A percentile compares a stretch with the other conserved stretches of the same genome.
Conservation (phyloP, 2,888 invertebrate genomes). For the Leptopilina drosophilae region DNA sequence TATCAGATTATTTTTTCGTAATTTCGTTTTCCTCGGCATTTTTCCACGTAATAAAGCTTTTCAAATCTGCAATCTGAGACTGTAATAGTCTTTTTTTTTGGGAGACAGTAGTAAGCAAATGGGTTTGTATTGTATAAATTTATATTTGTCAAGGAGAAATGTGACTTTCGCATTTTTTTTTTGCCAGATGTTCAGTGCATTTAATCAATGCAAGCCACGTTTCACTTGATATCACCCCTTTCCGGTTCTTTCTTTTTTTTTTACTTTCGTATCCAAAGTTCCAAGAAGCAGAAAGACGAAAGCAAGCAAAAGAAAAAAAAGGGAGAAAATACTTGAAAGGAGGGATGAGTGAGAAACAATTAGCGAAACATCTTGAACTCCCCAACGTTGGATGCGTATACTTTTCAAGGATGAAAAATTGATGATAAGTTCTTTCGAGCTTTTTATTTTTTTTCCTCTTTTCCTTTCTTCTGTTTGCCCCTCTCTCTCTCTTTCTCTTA, state of each 20-base stretch:
- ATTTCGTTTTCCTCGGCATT: background rate
- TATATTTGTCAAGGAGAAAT: slow-evolving; percentile 30
- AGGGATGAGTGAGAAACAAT: slow-evolving; percentile 61
- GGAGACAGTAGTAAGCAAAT: too few species aligned
- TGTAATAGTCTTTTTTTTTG: background rate
- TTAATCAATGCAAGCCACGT: slow-evolving; percentile 39
- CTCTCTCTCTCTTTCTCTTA: slow-evolving; percentile 4
- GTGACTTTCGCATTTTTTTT: background rate
- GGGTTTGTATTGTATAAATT: background rate
- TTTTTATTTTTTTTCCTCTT: background rate
- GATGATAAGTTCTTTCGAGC: slow-evolving; percentile 29
- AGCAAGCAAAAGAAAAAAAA: background rate
- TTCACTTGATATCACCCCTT: slow-evolving; percentile 9
- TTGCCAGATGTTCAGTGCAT: slow-evolving; percentile 28
- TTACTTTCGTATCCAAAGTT: background rate
- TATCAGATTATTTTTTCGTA: background rate
- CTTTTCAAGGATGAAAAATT: slow-evolving; percentile 37
- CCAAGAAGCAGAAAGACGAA: background rate
- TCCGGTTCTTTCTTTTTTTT: background rate
- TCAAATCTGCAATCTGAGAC: background rate
- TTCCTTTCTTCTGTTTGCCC: background rate
- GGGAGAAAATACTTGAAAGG: slow-evolving; percentile 14
- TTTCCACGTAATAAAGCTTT: background rate
- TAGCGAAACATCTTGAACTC: slow-evolving; percentile 54
- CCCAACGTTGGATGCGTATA: slow-evolving; percentile 19